phyloP scores from a whole-genome alignment of 2,113 vertebrate genomes.

The Hirundichthys speculiger region DNA sequence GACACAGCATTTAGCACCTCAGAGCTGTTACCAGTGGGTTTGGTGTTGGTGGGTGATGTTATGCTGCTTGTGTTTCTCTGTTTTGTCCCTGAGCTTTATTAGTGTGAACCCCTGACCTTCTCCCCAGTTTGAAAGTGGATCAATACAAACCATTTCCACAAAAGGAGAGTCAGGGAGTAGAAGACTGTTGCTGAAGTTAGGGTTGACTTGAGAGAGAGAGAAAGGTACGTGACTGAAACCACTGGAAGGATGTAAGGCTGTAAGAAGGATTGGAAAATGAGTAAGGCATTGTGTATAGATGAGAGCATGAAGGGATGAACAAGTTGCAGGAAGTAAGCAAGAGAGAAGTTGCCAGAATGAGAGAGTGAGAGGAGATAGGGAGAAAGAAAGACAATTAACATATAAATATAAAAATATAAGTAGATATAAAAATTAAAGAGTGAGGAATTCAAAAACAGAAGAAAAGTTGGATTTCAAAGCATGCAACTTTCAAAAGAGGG shows the following conservation, averaged over 20 bases:
- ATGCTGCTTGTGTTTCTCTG: conserved; percentile 36
- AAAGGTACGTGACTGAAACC: conserved; percentile 44
- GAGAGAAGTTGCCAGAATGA: conserved; percentile 17
- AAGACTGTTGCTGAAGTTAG: conserved; percentile 17
- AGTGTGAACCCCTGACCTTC: conserved; percentile 73
- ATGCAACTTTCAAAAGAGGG: conserved; percentile 28
- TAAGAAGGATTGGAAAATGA: background rate
- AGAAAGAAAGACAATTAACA: conserved; percentile 24
- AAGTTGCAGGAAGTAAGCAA: conserved; percentile 25
- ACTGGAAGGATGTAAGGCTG: conserved; percentile 32
- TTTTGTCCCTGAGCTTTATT: conserved; percentile 74
- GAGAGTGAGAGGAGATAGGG: conserved; percentile 9
- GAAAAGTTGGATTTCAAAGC: conserved; percentile 39
- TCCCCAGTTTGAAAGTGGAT: conserved; percentile 59
- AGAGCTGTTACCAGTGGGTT: conserved; percentile 19
- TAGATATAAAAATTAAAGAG: conserved; percentile 30
- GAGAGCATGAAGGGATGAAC: conserved; percentile 19
- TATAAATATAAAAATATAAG: conserved; percentile 39
- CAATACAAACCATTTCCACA: conserved; percentile 70
- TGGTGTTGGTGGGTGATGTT: conserved; percentile 3
- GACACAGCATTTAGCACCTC: conserved; percentile 21
- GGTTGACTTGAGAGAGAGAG: background rate
- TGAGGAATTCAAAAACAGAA: conserved; percentile 25
- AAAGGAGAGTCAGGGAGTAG: conserved; percentile 1
- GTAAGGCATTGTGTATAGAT: conserved; percentile 10